Base-by-base conservation (phyloP, 2,888 invertebrate genomes). In the Dicyrtoma fusca region DNA sequence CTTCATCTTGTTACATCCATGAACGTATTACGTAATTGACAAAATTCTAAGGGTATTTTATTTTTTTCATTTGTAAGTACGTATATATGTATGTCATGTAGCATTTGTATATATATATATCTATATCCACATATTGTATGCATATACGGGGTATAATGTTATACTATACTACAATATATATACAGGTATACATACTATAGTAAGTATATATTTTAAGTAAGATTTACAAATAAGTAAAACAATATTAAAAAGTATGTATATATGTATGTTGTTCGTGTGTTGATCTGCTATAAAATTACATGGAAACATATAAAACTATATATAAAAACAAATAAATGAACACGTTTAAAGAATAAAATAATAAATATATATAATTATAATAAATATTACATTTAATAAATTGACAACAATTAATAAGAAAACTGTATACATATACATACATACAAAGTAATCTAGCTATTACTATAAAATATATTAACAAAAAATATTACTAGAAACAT, bases 1-100 rank as follows among this genome's bases (percentile, higher is more conserved):
- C 62, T 62, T 69, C 51, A 69, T 61, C 62, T 49, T 69, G 69
- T 4, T 8, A 11, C 45, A 34, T 17, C 21, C 42, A 11, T 19
- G 34, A 34, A 34, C 8, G 8, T 34, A 34, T 34, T 34, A 34
- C 8, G 34, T 34, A 34, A 34, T 34, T n/a, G n/a, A n/a, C n/a
- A 34, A 34, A 34, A 34, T 34, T 34, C 3, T 8, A 34, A 34
- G 3, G 34, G 34, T 34, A 34, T 34, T 34, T 34, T n/a, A n/a
- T n/a, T n/a, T n/a, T n/a, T n/a, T n/a, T n/a, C n/a, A n/a, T n/a
- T n/a, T n/a, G n/a, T n/a, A n/a, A n/a, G n/a, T n/a, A n/a, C n/a
- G n/a, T n/a, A n/a, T n/a, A n/a, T n/a, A n/a, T n/a, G n/a, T n/a
- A n/a, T n/a, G n/a, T n/a, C n/a, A 17, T 10, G 13, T 14, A 55